These are phyloP conservation scores for Hypomesus transpacificus DNA, from an alignment of 2,113 vertebrate species.

Conservation along the genomic window DNA sequence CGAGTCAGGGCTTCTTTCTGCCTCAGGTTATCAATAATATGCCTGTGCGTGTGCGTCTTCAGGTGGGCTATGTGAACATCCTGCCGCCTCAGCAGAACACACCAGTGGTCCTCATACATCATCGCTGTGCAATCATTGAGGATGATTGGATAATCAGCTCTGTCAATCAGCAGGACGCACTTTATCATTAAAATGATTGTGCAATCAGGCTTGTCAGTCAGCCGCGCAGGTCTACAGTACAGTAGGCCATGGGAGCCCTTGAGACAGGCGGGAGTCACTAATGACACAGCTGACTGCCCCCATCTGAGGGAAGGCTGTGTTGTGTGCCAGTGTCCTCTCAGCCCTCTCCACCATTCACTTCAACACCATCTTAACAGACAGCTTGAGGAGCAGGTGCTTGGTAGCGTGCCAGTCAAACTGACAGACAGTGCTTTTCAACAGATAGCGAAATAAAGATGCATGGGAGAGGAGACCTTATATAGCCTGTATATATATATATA, in stretches of 20 bases:
- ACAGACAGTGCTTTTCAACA: neutral
- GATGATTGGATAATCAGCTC: neutral
- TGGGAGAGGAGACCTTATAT: neutral
- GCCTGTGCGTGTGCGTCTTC: neutral
- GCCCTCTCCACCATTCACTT: neutral
- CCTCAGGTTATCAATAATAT: too few species aligned
- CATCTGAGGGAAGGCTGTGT: neutral
- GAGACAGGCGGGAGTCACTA: neutral
- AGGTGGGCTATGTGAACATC: neutral
- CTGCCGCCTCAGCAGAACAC: neutral
- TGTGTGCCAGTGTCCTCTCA: neutral
- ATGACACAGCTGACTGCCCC: neutral
- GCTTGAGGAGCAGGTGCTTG: conserved; percentile 1
- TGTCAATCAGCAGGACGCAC: neutral
- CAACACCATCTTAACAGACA: neutral
- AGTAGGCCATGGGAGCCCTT: too few species aligned
- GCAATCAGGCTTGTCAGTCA: neutral
- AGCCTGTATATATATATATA: neutral
- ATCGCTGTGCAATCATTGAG: neutral
- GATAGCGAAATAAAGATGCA: neutral
- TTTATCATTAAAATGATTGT: too few species aligned
- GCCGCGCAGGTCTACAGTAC: neutral
- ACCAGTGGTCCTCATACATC: neutral
- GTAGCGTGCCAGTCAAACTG: neutral
- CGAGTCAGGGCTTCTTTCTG: neutral